Percentiles rank a stretch among this genome's conserved stretches.
Conservation (phyloP, 2,888 invertebrate genomes). For the Leptinotarsa peninsularis region DNA sequence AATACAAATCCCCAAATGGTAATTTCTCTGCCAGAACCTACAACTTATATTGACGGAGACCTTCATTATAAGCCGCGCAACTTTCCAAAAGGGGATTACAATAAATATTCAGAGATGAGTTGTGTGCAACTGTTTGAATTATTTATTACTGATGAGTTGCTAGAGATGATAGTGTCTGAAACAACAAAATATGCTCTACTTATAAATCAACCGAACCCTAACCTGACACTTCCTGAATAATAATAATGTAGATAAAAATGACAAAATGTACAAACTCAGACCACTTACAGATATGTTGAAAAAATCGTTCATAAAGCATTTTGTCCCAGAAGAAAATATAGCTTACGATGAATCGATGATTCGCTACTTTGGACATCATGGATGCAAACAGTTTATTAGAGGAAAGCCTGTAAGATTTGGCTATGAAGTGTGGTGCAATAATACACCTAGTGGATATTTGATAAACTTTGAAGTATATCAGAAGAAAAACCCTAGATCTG, state of each 20-base stretch:
- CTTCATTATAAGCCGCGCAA: constrained; percentile 16
- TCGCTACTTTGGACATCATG: background rate
- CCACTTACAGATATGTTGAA: constrained; percentile 32
- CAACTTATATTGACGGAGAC: constrained; percentile 20
- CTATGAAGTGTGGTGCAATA: constrained; percentile 53
- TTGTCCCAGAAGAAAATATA: constrained; percentile 37
- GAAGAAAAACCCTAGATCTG: constrained; percentile 31
- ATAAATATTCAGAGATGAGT: no score
- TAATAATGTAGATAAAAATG: constrained; percentile 1
- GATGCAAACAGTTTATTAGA: constrained; percentile 55
- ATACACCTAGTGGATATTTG: constrained; percentile 36
- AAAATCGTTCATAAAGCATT: constrained; percentile 30
- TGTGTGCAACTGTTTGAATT: no score
- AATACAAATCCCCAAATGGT: background rate
- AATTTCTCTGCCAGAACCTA: no score
- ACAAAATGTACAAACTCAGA: no score
- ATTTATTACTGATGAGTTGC: constrained; percentile 1
- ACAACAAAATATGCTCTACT: background rate
- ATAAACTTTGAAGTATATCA: constrained; percentile 40
- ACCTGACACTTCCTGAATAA: constrained; percentile 18
- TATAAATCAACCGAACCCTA: background rate
- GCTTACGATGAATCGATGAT: constrained; percentile 37
- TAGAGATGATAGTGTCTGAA: background rate
- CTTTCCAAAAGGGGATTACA: constrained; percentile 15
- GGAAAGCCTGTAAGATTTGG: constrained; percentile 56